Conservation (phyloP, 2,797 vertebrate genomes). For the Nannoperca obscura region DNA sequence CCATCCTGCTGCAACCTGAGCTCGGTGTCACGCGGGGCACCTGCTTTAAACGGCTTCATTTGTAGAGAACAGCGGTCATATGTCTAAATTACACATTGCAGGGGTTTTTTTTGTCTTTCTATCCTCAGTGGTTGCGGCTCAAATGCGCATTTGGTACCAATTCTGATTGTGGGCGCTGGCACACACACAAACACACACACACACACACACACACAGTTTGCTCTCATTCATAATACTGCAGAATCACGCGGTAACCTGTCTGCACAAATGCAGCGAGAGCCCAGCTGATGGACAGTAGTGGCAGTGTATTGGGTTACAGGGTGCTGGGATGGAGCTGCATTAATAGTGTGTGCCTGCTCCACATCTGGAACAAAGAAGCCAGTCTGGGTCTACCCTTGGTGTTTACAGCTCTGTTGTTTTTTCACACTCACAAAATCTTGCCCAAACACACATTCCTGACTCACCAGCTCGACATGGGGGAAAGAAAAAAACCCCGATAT, state of each 20-base stretch:
- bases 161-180: conserved; percentile 21
- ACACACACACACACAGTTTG: not conserved
- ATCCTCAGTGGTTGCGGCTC: conserved; percentile 26
- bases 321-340: conserved; percentile 40
- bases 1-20: conserved; percentile 48
- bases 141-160: conserved; percentile 52
- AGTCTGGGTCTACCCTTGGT: conserved; percentile 79
- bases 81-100: conserved; percentile 45
- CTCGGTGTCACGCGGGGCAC: conserved; percentile 48
- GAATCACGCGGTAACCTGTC: conserved; percentile 41
- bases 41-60: conserved; percentile 63
- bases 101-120: too few species aligned
- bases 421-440: conserved; percentile 82
- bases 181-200: not conserved
- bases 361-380: conserved; percentile 84
- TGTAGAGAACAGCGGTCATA: conserved; percentile 28
- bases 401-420: conserved; percentile 86
- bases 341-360: conserved; percentile 55
- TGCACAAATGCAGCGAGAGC: conserved; percentile 6
- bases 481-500: conserved; percentile 67
- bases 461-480: conserved; percentile 80
- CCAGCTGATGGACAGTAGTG: conserved; percentile 60
- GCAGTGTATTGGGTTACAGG: conserved; percentile 54
- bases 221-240: conserved; percentile 1
- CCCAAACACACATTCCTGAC: conserved; percentile 84